Base-by-base conservation (phyloP, 2,888 invertebrate genomes). In the Venusia cambrica region DNA sequence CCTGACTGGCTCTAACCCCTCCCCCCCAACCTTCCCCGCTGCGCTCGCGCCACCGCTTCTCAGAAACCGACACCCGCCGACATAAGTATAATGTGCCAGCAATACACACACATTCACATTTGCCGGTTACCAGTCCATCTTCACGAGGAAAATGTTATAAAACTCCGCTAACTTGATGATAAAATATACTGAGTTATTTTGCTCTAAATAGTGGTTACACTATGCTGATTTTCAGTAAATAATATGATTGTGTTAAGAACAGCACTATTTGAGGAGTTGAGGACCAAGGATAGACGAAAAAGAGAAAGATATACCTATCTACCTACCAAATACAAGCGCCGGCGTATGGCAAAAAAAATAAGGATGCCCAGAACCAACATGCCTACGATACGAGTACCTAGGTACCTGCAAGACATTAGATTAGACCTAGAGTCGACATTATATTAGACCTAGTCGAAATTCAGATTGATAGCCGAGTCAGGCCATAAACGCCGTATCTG, bases 21-120 rank as follows among this genome's bases (percentile, higher is more conserved):
- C 53, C 45, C 31, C 46, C 17, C 46, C 54, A 48, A 52, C 51
- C 48, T 46, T 55, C 52, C 53, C 54, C 54, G 51, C 54, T 66
- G 73, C 73, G 71, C 65, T 60, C 62, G 70, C 73, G 69, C 67
- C 63, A 57, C 58, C 57, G 57, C 54, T 83, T 83, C 84, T 80
- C 66, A 73, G 81, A 83, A 83, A 74, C 69, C 64, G 71, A 79
- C 71, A 72, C 68, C n/a, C 65, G 59, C 54, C 58, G 54, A 64
- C 47, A 44, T 42, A 48, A 41, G 49, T 51, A 55, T 61, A 57
- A 60, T 56, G 52, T 42, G 53, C 54, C 43, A 49, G 45, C 43
- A 54, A 55, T 56, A 54, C 54, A 49, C 57, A 62, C 55, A 62
- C 57, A 62, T 45, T 51, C 41, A 62, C 52, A 55, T 54, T 54